phyloP scores from a whole-genome alignment of 1,140 invertebrate genomes.

The Drosophila novamexicana region DNA sequence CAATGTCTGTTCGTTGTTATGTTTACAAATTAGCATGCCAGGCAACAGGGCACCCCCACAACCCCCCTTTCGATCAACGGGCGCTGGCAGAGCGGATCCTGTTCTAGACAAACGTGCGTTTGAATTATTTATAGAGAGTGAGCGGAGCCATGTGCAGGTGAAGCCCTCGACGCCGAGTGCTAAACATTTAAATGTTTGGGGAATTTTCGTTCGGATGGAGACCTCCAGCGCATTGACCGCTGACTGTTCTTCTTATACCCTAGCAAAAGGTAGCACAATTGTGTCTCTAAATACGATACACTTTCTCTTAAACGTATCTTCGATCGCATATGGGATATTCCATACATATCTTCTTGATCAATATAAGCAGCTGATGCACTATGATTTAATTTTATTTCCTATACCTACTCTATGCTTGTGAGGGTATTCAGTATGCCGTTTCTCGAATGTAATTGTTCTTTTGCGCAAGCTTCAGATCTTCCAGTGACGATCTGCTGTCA shows the following conservation, averaged over 20 bases:
- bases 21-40: slow-evolving; percentile 65
- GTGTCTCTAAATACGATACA: too few relatives aligned
- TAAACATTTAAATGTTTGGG: slow-evolving; percentile 60
- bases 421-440: slow-evolving; percentile 13
- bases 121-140: slow-evolving; percentile 74
- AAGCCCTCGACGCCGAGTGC: slow-evolving; percentile 29
- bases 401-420: neutral
- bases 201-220: slow-evolving; percentile 42
- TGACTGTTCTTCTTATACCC: neutral
- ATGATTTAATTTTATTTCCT: neutral
- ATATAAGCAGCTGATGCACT: too few relatives aligned
- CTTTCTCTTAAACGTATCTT: too few relatives aligned
- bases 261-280: neutral
- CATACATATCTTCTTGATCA: too few relatives aligned
- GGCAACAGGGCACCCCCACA: neutral
- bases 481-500: slow-evolving; percentile 53
- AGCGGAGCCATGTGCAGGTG: slow-evolving; percentile 30
- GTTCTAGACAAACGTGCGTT: slow-evolving; percentile 59
- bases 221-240: slow-evolving; percentile 37
- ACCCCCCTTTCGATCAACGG: neutral
- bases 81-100: slow-evolving; percentile 53
- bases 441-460: neutral
- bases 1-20: slow-evolving; percentile 47
- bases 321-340: too few relatives aligned
- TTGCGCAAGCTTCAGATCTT: slow-evolving; percentile 48